Conservation (phyloP, 2,888 invertebrate species). For the Exocentrus adspersus region DNA sequence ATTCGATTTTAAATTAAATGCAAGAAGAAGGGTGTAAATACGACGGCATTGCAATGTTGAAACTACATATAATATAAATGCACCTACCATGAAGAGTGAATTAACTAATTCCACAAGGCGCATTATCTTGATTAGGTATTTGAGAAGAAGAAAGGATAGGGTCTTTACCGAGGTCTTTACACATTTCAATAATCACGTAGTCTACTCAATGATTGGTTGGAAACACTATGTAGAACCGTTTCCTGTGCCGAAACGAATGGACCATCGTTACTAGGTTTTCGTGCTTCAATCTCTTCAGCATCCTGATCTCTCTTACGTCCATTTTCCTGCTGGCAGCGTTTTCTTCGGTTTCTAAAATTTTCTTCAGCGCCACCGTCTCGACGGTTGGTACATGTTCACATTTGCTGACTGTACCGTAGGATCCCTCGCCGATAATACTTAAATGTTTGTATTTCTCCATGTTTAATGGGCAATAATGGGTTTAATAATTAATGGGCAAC, state of each 20-base stretch:
- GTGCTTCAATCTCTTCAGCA: conserved; percentile 90
- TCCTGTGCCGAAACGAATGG: conserved; percentile 86
- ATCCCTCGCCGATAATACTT: conserved; percentile 91
- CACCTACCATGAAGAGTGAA: too few species aligned
- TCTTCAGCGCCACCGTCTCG: conserved; percentile 91
- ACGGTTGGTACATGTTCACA: conserved; percentile 84
- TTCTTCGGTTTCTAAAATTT: conserved; percentile 92
- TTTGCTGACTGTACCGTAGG: conserved; percentile 89
- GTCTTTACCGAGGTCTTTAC: too few species aligned
- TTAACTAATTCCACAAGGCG: too few species aligned
- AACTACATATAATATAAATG: too few species aligned
- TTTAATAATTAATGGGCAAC: too few species aligned
- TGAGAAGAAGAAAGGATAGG: too few species aligned
- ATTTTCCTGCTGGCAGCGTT: conserved; percentile 89
- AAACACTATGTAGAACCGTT: conserved; percentile 87
- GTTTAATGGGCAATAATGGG: conserved; percentile 14
- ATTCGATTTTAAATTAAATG: too few species aligned
- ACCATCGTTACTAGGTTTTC: conserved; percentile 90
- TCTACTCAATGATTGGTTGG: too few species aligned
- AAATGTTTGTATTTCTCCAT: conserved; percentile 94
- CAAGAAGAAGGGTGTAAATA: too few species aligned
- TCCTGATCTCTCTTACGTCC: conserved; percentile 90
- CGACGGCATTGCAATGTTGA: too few species aligned
- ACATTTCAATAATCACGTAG: too few species aligned
- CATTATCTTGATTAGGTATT: too few species aligned